Base-by-base conservation (phyloP, 2,888 invertebrate genomes). In the Halocaridina rubra region DNA sequence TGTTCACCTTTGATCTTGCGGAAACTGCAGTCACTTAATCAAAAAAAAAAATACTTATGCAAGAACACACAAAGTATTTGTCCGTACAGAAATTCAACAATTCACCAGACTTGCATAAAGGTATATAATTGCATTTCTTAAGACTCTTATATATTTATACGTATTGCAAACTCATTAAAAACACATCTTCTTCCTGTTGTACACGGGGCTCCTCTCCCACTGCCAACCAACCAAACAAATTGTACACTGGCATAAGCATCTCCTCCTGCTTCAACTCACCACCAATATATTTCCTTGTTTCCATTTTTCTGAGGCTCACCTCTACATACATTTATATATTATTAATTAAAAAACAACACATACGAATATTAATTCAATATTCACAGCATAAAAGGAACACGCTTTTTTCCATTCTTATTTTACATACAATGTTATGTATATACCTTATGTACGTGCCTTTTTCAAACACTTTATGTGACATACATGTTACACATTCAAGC, bases 1-100 rank as follows among this genome's bases (percentile, higher is more conserved):
- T 72, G 39, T 53, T 61, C 24, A 80, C 64, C n/a, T n/a, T n/a
- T n/a, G 39, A 32, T 53, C 61, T 59, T 29, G 24, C 80, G 69
- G 57, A 7, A 39, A 24, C 32, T 39, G 46, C 53, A 69, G 69
- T 5, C 74, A 22, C 27, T 53, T 13, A 1, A 30, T 29, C n/a
- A 7, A 29, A n/a, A 29, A 8, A 16, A 22, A 13, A 19, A 59
- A 59, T 22, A 59, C 59, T 10, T 59, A 22, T 22, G 19, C 19
- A 59, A 59, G 10, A 22, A 13, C 22, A 13, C n/a, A n/a, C n/a
- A n/a, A n/a, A n/a, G n/a, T n/a, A n/a, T n/a, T n/a, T n/a, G n/a
- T n/a, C n/a, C n/a, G n/a, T n/a, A n/a, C n/a, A n/a, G n/a, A n/a
- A n/a, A n/a, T n/a, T n/a, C n/a, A n/a, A n/a, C n/a, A 19, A 53